These are phyloP conservation scores for Cosmia trapezina DNA, from an alignment of 2,888 invertebrate species.

Conservation along the genomic window DNA sequence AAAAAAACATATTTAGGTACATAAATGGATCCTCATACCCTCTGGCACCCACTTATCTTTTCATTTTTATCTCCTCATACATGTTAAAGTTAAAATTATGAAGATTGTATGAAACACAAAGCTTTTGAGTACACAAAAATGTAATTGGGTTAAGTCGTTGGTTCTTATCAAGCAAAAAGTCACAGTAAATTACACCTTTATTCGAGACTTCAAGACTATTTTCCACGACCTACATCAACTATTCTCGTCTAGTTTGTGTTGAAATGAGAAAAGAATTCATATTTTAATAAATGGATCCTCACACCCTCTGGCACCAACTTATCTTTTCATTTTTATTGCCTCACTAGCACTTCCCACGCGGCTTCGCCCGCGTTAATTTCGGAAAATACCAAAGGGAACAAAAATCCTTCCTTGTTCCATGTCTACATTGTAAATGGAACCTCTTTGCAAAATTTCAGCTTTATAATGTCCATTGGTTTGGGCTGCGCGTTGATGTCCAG, in stretches of 20 bases:
- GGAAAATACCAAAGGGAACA: no score
- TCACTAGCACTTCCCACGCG: no score
- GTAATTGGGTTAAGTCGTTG: slow-evolving; percentile 24
- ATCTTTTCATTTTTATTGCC: slow-evolving; percentile 25
- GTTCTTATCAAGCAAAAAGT: slow-evolving; percentile 27
- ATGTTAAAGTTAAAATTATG: slow-evolving; percentile 21
- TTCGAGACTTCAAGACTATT: no score
- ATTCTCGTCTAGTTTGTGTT: slow-evolving; percentile 4
- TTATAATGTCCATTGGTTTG: no score
- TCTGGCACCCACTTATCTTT: slow-evolving; percentile 14
- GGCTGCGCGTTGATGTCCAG: no score
- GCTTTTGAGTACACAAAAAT: slow-evolving; percentile 6
- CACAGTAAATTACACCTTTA: slow-evolving; percentile 30
- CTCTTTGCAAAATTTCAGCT: no score
- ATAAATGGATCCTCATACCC: slow-evolving; percentile 20
- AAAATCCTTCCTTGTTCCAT: no score
- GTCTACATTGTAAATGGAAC: no score
- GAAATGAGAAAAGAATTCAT: slow-evolving; percentile 19
- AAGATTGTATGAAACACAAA: slow-evolving; percentile 15
- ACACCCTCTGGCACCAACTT: slow-evolving; percentile 7
- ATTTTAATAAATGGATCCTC: slow-evolving; percentile 23
- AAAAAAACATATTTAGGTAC: slow-evolving; percentile 19
- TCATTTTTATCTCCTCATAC: slow-evolving; percentile 26
- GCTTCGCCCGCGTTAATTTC: no score
- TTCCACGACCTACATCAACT: not conserved